Percentiles rank a stretch among this genome's conserved stretches.
Evolutionary conservation across 2,113 vertebrate species (phyloP).

Genomic region (Bubo bubo): DNA sequence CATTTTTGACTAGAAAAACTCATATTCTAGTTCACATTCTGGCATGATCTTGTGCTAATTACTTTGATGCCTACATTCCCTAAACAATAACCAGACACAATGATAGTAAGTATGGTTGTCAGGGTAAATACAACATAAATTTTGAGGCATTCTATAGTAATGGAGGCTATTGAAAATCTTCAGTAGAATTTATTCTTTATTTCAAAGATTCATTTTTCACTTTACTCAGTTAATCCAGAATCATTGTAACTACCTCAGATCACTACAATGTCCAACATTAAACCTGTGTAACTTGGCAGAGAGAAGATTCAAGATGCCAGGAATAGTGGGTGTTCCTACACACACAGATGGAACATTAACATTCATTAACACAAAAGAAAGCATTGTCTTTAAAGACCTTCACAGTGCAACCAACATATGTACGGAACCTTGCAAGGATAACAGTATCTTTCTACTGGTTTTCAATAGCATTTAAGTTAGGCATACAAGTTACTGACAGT

Average conservation of each 20-base stretch:
- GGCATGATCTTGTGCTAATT: background rate
- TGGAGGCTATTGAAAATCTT: background rate
- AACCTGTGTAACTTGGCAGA: accelerated
- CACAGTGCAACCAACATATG: background rate
- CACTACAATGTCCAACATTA: background rate
- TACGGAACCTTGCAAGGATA: background rate
- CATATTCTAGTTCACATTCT: background rate
- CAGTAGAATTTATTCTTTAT: background rate
- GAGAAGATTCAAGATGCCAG: background rate
- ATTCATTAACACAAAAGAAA: background rate
- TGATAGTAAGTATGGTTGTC: background rate
- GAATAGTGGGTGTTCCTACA: background rate
- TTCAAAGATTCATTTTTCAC: background rate
- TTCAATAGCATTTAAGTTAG: background rate
- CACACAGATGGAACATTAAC: accelerated
- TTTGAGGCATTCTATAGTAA: background rate
- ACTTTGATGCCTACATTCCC: background rate
- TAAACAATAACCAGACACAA: background rate
- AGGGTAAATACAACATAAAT: background rate
- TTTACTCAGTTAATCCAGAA: background rate
- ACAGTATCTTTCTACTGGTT: background rate
- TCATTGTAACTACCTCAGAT: background rate
- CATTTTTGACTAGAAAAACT: background rate
- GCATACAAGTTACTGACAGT: background rate
- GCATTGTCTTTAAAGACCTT: background rate